These are phyloP conservation scores for Lycocerus yunnanus DNA, from an alignment of 2,888 invertebrate genomes.

Conservation along the genomic window DNA sequence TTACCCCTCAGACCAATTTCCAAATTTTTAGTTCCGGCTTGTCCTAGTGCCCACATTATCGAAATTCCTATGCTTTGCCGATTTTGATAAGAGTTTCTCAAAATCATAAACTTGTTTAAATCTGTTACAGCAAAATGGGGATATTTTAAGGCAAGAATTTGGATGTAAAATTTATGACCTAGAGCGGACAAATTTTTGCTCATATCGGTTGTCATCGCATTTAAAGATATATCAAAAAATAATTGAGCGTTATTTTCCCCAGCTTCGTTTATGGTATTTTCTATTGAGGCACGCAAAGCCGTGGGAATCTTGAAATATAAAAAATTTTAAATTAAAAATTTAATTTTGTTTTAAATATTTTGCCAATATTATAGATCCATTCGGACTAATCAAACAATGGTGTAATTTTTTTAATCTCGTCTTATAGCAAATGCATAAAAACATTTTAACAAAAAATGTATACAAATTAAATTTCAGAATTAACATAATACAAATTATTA, in stretches of 20 bases:
- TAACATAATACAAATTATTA: too few species aligned
- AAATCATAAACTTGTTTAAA: constrained; percentile 64
- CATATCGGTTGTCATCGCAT: constrained; percentile 73
- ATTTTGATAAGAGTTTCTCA: constrained; percentile 78
- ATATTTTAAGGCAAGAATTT: constrained; percentile 68
- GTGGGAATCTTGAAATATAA: constrained; percentile 43
- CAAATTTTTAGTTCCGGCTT: constrained; percentile 69
- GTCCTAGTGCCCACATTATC: constrained; percentile 77
- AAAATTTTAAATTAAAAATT: constrained; percentile 40
- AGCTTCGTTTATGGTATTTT: constrained; percentile 61
- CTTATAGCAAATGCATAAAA: background rate
- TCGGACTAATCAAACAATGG: too few species aligned
- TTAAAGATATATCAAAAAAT: constrained; percentile 73
- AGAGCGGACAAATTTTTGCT: constrained; percentile 67
- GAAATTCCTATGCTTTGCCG: constrained; percentile 73
- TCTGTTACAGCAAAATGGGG: constrained; percentile 67
- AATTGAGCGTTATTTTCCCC: constrained; percentile 67
- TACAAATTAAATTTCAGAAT: too few species aligned
- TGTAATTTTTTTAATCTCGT: too few species aligned
- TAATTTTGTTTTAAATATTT: constrained; percentile 27
- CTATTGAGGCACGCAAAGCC: constrained; percentile 52
- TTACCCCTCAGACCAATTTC: constrained; percentile 70
- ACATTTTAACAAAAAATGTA: background rate
- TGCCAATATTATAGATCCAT: too few species aligned
- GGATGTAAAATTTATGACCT: constrained; percentile 74